Conservation (phyloP, 2,797 vertebrate species). For the Pseudocheirus occidentalis region DNA sequence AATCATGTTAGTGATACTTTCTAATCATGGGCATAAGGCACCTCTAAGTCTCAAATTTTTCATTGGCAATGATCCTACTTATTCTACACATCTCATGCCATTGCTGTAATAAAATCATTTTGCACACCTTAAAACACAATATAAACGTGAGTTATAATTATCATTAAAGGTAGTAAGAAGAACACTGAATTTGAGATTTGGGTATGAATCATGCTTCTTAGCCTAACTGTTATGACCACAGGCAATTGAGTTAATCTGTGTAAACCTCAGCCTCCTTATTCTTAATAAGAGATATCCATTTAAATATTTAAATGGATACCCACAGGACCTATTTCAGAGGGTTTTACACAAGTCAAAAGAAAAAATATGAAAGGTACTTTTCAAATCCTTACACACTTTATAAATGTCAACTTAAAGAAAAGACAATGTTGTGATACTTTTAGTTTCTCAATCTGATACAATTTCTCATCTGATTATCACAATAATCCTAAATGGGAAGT, state of each 20-base stretch:
- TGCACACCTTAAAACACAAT: neutral
- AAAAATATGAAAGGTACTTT: neutral
- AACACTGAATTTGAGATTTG: neutral
- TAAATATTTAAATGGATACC: neutral
- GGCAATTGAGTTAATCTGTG: neutral
- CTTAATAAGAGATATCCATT: neutral
- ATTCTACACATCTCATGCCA: neutral
- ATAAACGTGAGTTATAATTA: neutral
- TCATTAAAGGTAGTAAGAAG: neutral
- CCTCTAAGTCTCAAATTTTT: neutral
- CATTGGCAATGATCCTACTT: neutral
- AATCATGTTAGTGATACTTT: neutral
- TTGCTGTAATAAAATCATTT: neutral
- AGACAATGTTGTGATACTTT: neutral
- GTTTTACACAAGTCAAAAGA: neutral
- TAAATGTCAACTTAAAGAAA: neutral
- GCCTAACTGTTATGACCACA: neutral
- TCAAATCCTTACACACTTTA: neutral
- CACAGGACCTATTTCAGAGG: neutral
- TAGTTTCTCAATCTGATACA: neutral
- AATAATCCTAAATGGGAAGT: neutral
- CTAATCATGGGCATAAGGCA: neutral
- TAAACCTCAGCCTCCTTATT: neutral
- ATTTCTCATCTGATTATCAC: neutral
- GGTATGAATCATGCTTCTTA: neutral